phyloP scores from a whole-genome alignment of 2,113 vertebrate genomes.

The Falcunculus frontatus region DNA sequence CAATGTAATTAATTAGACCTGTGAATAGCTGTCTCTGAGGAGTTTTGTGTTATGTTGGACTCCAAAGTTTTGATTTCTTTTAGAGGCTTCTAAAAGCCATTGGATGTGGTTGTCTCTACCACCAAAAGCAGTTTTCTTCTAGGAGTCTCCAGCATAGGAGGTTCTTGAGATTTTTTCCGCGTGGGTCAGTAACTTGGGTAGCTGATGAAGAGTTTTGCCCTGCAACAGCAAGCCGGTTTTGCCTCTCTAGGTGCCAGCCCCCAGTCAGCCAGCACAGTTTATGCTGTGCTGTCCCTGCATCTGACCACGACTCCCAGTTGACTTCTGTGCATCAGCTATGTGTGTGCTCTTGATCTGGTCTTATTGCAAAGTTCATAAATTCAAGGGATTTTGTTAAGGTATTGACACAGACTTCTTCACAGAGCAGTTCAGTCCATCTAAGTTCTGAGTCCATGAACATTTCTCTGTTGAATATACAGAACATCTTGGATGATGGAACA shows the following conservation, averaged over 20 bases:
- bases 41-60: background rate
- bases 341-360: background rate
- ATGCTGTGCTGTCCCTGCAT: background rate
- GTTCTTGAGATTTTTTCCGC: background rate
- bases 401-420: background rate
- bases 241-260: background rate
- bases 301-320: background rate
- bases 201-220: background rate
- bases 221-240: background rate
- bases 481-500: background rate
- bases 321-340: accelerated
- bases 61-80: background rate
- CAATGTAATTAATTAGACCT: background rate
- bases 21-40: background rate
- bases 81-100: background rate
- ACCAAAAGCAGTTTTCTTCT: background rate
- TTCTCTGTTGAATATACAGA: background rate
- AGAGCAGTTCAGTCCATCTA: background rate
- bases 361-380: background rate
- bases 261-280: background rate
- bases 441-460: background rate
- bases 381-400: background rate
- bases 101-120: background rate
- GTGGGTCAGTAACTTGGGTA: background rate
- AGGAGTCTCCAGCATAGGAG: background rate